Base-by-base conservation (phyloP, 2,113 vertebrate species). In the Nothobranchius kuhntae region DNA sequence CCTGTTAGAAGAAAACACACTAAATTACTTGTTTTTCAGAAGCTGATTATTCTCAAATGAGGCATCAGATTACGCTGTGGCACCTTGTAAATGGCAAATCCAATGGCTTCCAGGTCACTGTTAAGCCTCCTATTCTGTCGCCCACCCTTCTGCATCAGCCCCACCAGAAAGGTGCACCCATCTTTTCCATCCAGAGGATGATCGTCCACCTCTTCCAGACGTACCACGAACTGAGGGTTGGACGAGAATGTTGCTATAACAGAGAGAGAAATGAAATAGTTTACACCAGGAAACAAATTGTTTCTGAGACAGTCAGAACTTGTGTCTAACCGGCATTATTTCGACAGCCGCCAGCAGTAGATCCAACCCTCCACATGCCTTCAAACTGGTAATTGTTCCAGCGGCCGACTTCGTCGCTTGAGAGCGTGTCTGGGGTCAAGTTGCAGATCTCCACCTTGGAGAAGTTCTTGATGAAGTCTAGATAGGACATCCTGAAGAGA, bases 381-480 rank as follows among this genome's bases (percentile, higher is more conserved):
- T 85, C 89, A 59, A 93, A 94, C 71, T 96, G 76, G 26, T 90
- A 87, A 67, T 89, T 15, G 74, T 89, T 92, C 95, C 95, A 96
- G 45, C 87, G 91, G 21, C 85, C 77, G 21, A 89, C 58, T 1
- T 93, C 68, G 0, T 92, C 81, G 0, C 72, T 92, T 12, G 56
- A 77, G 70, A 97, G 70, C 0, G 92, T 92, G 63, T 96, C 95
- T 0, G 94, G 95, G 68, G 93, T 93, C 85, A 96, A 78, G 86
- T 84, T 96, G 78, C 96, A 97, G 83, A 98, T 95, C 86, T 96
- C 95, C 79, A 98, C 82, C 0, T 35, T 81, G 24, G 94, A 93
- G 73, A 95, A 98, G 0, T 96, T 89, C 60, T 35, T 89, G 52
- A 91, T 69, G 78, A 97, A 97, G 69, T 97, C 95, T 0, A 84